Percentiles rank a stretch among this genome's conserved stretches.
Conservation (phyloP, 2,113 vertebrate species). For the Cavia porcellus region DNA sequence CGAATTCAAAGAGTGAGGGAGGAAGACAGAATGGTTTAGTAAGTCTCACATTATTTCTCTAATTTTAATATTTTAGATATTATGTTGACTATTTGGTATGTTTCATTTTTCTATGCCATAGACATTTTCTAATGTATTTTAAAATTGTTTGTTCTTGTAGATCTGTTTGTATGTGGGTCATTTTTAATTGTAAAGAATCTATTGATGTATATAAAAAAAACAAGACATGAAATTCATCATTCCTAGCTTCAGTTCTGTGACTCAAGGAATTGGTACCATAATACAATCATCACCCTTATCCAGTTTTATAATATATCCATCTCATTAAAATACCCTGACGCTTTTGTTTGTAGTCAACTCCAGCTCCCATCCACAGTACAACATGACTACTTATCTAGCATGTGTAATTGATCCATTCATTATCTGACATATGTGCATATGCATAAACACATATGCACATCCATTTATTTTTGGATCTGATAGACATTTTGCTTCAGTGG, state of each 20-base stretch:
- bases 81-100: neutral
- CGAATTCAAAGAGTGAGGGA: neutral
- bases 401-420: neutral
- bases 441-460: accelerated
- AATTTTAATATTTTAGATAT: neutral
- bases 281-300: neutral
- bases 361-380: neutral
- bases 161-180: neutral
- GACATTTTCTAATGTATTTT: neutral
- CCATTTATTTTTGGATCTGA: neutral
- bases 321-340: neutral
- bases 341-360: neutral
- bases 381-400: neutral
- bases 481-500: neutral
- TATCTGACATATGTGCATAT: neutral
- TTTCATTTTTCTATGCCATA: neutral
- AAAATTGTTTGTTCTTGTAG: neutral
- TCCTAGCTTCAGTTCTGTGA: neutral
- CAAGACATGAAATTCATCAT: neutral
- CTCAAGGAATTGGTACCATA: neutral
- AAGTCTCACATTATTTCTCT: neutral
- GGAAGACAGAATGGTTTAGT: neutral
- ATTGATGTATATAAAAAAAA: neutral
- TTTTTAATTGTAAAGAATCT: neutral
- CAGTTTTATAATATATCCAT: neutral